Conservation (phyloP, 1,140 invertebrate genomes). For the Apis mellifera region DNA sequence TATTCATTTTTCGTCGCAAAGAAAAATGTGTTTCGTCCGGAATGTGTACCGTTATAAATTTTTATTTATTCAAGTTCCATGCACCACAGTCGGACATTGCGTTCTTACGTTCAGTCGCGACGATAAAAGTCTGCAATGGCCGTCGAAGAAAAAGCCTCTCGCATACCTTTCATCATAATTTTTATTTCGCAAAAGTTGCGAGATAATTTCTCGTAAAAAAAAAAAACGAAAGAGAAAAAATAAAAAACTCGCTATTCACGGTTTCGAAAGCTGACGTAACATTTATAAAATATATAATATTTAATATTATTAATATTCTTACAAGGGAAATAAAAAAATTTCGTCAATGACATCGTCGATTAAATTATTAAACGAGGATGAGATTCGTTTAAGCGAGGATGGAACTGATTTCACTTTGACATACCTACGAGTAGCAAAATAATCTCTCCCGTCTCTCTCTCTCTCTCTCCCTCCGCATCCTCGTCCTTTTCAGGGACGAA, state of each 20-base stretch:
- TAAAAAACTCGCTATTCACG: no score
- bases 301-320: no score
- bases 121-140: background rate
- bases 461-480: no score
- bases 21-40: background rate
- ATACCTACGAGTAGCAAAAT: slow-evolving; percentile 17
- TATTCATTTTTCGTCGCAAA: no score
- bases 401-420: background rate
- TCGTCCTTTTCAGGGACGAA: slow-evolving; percentile 17
- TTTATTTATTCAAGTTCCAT: slow-evolving; percentile 22
- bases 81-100: no score
- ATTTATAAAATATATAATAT: no score
- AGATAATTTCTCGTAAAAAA: background rate
- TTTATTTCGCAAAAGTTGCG: background rate
- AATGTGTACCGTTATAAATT: slow-evolving; percentile 20
- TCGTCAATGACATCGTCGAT: background rate
- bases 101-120: background rate
- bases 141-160: slow-evolving; percentile 13
- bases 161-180: background rate
- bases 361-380: background rate
- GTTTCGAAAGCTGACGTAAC: no score
- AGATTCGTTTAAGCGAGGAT: background rate
- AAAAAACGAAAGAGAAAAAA: no score
- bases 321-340: background rate
- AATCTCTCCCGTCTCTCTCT: background rate